Evolutionary conservation across 2,797 vertebrate genomes (phyloP).

Genomic region (Antrozous pallidus): DNA sequence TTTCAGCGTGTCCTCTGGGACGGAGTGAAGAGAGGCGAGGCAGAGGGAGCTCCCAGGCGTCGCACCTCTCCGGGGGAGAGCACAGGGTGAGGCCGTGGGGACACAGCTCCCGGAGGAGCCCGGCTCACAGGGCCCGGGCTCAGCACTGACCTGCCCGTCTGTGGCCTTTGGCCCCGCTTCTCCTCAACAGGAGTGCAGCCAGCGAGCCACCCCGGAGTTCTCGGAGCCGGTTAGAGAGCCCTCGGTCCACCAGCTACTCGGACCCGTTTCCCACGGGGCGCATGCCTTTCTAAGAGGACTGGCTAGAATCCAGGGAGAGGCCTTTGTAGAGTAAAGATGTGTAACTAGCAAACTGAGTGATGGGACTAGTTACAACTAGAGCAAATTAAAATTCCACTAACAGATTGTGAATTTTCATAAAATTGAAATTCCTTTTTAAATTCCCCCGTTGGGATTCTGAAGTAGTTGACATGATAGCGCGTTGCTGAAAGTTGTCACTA

Average conservation of each 20-base stretch:
- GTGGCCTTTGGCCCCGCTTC: background rate
- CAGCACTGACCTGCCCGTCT: background rate
- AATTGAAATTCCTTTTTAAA: constrained; percentile 42
- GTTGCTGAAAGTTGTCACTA: background rate
- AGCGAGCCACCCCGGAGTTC: too few relatives aligned
- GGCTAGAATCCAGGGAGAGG: background rate
- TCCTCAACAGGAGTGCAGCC: background rate
- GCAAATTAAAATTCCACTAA: constrained; percentile 4
- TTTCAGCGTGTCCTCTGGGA: background rate
- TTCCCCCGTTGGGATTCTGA: background rate
- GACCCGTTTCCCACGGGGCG: background rate
- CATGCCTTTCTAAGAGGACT: background rate
- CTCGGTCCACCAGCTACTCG: background rate
- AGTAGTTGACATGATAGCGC: background rate
- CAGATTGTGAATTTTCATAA: background rate
- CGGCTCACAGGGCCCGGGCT: background rate
- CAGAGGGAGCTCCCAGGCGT: background rate
- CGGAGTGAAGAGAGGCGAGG: background rate
- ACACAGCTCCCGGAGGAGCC: background rate
- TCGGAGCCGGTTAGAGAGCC: background rate
- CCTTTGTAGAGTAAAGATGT: background rate
- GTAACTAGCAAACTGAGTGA: background rate
- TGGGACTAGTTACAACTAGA: background rate
- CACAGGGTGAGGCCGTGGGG: background rate
- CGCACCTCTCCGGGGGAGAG: background rate